phyloP scores from a whole-genome alignment of 1,140 invertebrate species.

The Zophobas atratus region DNA sequence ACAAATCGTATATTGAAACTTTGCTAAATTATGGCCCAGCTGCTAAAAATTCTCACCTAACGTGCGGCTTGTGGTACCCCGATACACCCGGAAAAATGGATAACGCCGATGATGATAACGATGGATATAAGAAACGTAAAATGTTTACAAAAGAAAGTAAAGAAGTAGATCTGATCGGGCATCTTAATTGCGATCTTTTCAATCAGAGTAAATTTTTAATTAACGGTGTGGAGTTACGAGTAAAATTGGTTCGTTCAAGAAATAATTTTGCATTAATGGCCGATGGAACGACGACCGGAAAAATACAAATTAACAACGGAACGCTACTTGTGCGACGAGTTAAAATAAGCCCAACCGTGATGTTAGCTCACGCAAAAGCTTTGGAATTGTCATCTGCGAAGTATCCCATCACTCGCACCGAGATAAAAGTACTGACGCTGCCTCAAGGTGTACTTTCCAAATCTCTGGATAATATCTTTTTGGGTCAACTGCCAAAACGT shows the following conservation, averaged over 20 bases:
- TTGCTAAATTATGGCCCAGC: not conserved
- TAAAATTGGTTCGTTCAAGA: not conserved
- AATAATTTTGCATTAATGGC: not conserved
- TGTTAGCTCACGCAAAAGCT: no score
- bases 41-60: not conserved
- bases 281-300: not conserved
- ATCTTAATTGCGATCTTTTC: not conserved
- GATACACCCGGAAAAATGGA: no score
- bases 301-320: no score
- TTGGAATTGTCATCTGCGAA: not conserved
- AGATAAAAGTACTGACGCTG: not conserved
- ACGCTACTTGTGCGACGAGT: no score
- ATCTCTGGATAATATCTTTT: constrained; percentile 2
- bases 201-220: not conserved
- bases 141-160: no score
- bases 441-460: no score
- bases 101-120: no score
- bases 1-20: not conserved
- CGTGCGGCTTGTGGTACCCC: no score
- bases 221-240: not conserved
- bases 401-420: not conserved
- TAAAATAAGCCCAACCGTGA: no score
- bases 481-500: constrained; percentile 14
- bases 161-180: no score
- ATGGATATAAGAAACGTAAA: no score